Percentiles rank a stretch among this genome's conserved stretches.
These are phyloP conservation scores for Hemithea aestivaria DNA, from an alignment of 2,888 invertebrate species.

Conservation along the genomic window DNA sequence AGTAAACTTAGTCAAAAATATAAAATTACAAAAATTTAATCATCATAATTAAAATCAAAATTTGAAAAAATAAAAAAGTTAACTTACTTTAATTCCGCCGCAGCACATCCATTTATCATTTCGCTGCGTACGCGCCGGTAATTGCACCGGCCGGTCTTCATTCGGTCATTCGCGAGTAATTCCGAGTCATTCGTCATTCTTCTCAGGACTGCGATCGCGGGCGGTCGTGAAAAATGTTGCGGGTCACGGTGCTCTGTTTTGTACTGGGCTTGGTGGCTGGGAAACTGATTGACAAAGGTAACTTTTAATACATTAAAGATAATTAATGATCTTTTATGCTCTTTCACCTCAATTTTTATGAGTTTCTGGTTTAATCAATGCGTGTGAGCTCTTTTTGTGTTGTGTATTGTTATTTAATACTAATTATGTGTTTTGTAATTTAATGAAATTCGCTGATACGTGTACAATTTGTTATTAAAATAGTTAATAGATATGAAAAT, in stretches of 20 bases:
- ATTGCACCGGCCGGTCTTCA: conserved; percentile 3
- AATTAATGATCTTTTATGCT: background rate
- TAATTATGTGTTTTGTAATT: too few relatives aligned
- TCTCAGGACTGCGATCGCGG: conserved; percentile 33
- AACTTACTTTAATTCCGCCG: conserved; percentile 4
- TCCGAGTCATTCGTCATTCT: conserved; percentile 40
- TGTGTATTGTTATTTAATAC: too few relatives aligned
- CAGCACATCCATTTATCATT: conserved; percentile 9
- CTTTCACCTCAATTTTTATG: background rate
- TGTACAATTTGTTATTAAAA: too few relatives aligned
- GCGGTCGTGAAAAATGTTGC: conserved; percentile 45
- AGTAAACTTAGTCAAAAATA: too few relatives aligned
- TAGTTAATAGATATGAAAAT: too few relatives aligned
- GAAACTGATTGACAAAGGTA: conserved; percentile 56
- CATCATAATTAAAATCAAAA: too few relatives aligned
- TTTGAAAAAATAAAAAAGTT: too few relatives aligned
- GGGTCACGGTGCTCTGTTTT: conserved; percentile 41
- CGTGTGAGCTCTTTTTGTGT: too few relatives aligned
- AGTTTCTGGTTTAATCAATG: too few relatives aligned
- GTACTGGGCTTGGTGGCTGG: conserved; percentile 48
- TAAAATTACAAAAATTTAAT: too few relatives aligned
- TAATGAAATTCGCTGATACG: too few relatives aligned
- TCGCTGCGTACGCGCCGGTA: conserved; percentile 21
- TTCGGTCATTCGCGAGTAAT: conserved; percentile 1
- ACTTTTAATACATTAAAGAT: conserved; percentile 18